Evolutionary conservation across 2,888 invertebrate species (phyloP), one percentile per base, ranked within the genome.

Genomic region (Cylloceria caligata): DNA sequence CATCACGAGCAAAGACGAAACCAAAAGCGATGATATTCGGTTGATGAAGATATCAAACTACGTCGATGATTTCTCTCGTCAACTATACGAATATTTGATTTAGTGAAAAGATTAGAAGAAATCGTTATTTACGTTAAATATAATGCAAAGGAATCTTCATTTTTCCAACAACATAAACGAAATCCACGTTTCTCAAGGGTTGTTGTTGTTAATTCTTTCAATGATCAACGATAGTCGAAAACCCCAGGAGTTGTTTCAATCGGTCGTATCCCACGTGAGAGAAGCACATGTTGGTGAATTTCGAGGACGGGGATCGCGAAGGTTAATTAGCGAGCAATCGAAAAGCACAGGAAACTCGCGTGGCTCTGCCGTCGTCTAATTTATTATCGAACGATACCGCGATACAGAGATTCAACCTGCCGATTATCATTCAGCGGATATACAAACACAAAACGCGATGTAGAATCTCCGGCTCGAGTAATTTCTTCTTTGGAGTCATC

Each of bases 251-350:
- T 16, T 55, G 55, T 49, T 9, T n/a, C n/a, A 16, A 19, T 5
- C 60, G 27, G 27, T 49, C 42, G 45, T 52, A 45, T 5, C 16
- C 30, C 27, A 16, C n/a, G 45, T 9, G 39, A 39, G 11, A 52
- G n/a, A 27, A 69, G 42, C 62, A 27, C 2, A 16, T 13, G 16
- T 57, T 27, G 27, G 57, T 16, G 34, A 30, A 27, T 49, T 16
- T 65, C 39, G 67, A n/a, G 72, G 19, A 64, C 64, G 76, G 62
- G 34, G 34, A 7, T 74, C 73, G 68, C 57, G 16, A 57, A 68
- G 73, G 77, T 69, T 81, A 81, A 81, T 81, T 81, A 81, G 73
- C 73, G 81, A 52, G 81, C 72, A 81, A 73, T 81, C 81, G 74
- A 55, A 69, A 64, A 68, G 52, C 64, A 78, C 67, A 55, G 42